Conservation (phyloP, 2,113 vertebrate species). For the Menura novaehollandiae region DNA sequence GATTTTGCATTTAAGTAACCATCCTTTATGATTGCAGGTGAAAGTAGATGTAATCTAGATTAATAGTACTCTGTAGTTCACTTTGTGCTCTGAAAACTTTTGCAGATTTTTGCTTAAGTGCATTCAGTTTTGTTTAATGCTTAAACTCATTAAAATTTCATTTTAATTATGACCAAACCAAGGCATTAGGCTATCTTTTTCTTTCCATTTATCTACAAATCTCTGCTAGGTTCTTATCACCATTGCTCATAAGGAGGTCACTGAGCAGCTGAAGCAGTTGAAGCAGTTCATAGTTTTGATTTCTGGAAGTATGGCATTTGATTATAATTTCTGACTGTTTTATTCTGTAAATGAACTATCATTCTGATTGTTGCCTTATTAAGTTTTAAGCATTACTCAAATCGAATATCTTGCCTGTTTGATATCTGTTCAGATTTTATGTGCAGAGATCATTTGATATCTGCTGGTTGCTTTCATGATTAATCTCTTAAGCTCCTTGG, state of each 20-base stretch:
- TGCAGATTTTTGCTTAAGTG: neutral
- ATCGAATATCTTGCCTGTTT: neutral
- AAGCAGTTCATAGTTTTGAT: neutral
- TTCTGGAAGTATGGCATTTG: neutral
- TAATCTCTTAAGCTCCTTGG: conserved; percentile 10
- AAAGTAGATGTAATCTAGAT: neutral
- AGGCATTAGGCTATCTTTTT: neutral
- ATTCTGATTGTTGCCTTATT: neutral
- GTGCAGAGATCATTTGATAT: neutral
- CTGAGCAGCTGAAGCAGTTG: neutral
- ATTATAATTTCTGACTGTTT: conserved; percentile 29
- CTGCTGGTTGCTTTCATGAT: neutral
- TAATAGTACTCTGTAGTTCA: neutral
- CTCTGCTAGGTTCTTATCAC: neutral
- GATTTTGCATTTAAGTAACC: neutral
- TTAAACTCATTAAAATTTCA: conserved; percentile 22
- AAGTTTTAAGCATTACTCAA: conserved; percentile 32
- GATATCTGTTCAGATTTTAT: neutral
- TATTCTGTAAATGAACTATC: conserved; percentile 10
- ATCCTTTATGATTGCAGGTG: neutral
- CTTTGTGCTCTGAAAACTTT: neutral
- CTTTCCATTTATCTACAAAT: neutral
- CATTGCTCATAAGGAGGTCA: neutral
- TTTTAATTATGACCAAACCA: conserved; percentile 12
- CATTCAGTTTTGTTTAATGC: conserved; percentile 13